Base-by-base conservation (phyloP, 2,113 vertebrate species). In the Syngnathoides biaculeatus region DNA sequence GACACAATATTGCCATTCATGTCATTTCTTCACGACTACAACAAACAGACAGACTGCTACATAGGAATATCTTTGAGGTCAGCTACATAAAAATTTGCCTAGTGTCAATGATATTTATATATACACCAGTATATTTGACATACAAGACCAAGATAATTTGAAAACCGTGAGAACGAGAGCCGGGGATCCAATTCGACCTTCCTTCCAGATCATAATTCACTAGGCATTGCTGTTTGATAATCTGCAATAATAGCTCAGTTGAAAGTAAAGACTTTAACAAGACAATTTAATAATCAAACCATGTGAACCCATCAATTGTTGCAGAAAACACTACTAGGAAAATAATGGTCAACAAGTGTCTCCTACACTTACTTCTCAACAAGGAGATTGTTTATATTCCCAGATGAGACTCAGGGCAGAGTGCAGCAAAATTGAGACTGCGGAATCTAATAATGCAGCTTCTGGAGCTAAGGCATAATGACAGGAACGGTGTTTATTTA, bases 1-100 rank as follows among this genome's bases (percentile, higher is more conserved):
- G 39, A 69, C 79, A 80, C 77, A 78, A 66, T 73, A 74, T 68
- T 68, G 70, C 60, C 61, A 17, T 60, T 40, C 22, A 47, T 12
- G 45, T 80, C 38, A 80, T 64, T 70, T 78, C 60, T 58, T 72
- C 43, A 70, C 68, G 70, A 72, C 48, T 27, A 63, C 20, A 57
- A 30, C 5, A 17, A 14, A 30, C 55, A 63, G 58, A 48, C 26
- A 62, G 55, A 24, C 15, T 19, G 10, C n/a, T 42, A 64, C 43
- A 79, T 19, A 2, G 15, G 12, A 24, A 5, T 26, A 11, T 55
- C 2, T 53, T 12, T 24, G 24, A 26, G 22, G 52, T 24, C 52
- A 53, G 52, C 52, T 53, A n/a, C 10, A 22, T 52, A 9, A 52
- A 53, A 13, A 53, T 12, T 47, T 47, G 43, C 15, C 43, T 4